Base-by-base conservation (phyloP, 2,888 invertebrate genomes). In the Lasioglossum oenotherae region DNA sequence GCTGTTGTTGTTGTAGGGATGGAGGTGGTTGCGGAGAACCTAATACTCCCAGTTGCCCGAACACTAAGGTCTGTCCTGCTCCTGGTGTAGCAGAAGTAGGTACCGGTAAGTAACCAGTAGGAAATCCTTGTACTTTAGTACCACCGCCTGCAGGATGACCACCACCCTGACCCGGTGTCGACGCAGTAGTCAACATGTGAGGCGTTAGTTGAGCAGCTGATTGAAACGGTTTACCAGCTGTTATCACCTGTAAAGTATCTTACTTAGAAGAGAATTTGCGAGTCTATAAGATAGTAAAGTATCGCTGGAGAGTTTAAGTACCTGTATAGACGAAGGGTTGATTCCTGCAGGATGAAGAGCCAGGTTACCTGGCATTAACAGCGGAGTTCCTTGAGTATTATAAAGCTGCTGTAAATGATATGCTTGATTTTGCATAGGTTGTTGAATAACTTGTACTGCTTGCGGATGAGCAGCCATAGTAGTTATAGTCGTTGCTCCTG, bases 201-300 rank as follows among this genome's bases (percentile, higher is more conserved):
- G 98, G 98, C 4, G 96, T 96, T 76, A 97, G 95, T 89, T 97
- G 97, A 91, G 97, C 97, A 73, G 98, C 97, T 1, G 95, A 95
- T 94, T 98, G 98, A 94, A 98, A 98, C 5, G 98, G 97, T 94
- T 98, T 98, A 44, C 97, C 97, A 35, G 98, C 97, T 12, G 98
- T 97, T 87, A 98, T 98, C 82, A 98, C 97, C 97, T 98, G 95
- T 27, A 64, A 90, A 78, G 19, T 35, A 80, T 79, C 73, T n/a
- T 67, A 95, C 81, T 81, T 80, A 76, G 57, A 77, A 69, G 38
- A 8, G n/a, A 27, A 75, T 73, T 64, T 67, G 46, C 19, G 35
- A 53, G 44, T 19, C 14, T 81, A 44, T 8, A 46, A n/a, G 57
- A 23, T 16, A 4, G 23, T 4, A 0, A 41, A 19, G 46, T 2